Conservation (phyloP, 2,113 vertebrate genomes). For the Formicarius rufipectus region DNA sequence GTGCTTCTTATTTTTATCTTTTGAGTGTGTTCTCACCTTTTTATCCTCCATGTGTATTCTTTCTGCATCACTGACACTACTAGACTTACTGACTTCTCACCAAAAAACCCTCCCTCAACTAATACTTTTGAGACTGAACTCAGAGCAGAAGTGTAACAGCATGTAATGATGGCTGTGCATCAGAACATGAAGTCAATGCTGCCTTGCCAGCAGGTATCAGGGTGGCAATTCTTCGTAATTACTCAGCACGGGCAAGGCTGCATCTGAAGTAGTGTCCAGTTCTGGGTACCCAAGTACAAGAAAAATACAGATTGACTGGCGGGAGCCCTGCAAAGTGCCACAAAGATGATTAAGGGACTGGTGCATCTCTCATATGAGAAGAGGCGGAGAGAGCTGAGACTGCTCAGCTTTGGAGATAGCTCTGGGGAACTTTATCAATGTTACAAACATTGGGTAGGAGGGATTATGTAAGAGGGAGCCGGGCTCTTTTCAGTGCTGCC, state of each 20-base stretch:
- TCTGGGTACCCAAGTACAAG: background rate
- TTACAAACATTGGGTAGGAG: background rate
- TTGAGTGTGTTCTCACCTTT: background rate
- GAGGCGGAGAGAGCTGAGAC: background rate
- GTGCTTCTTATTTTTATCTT: background rate
- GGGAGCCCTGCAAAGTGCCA: background rate
- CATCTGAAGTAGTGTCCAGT: background rate
- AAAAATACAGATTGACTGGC: background rate
- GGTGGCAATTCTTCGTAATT: background rate
- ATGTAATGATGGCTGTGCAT: background rate
- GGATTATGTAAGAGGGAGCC: background rate
- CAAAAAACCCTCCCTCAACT: background rate
- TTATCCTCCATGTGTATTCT: background rate
- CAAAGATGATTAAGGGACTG: background rate
- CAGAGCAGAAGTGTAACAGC: background rate
- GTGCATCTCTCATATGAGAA: background rate
- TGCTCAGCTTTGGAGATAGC: background rate
- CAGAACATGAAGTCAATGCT: background rate
- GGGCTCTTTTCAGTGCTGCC: background rate
- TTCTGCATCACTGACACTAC: background rate
- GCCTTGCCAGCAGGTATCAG: background rate
- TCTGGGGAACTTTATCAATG: background rate
- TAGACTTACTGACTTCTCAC: background rate
- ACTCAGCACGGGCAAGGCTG: background rate
- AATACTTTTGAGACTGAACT: background rate